phyloP scores from a whole-genome alignment of 2,888 invertebrate species.

The Tiphia femorata region DNA sequence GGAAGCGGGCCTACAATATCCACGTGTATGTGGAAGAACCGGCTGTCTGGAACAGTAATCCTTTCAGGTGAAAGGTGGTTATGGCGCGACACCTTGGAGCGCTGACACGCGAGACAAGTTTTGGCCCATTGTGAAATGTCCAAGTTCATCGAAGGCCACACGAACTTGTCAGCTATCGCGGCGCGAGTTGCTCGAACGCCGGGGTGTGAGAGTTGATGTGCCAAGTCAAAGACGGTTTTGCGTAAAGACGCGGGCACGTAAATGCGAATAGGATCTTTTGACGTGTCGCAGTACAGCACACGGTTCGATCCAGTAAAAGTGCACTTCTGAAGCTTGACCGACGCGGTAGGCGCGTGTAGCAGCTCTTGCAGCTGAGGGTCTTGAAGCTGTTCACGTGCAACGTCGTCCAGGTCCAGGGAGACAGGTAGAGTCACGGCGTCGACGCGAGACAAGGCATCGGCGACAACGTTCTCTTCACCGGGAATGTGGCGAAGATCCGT shows the following conservation, averaged over 20 bases:
- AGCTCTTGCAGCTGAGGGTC: too few species aligned
- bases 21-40: slow-evolving; percentile 57
- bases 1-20: slow-evolving; percentile 51
- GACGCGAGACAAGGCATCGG: background rate
- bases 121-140: slow-evolving; percentile 53
- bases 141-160: slow-evolving; percentile 55
- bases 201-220: slow-evolving; percentile 41
- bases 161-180: slow-evolving; percentile 50
- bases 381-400: too few species aligned
- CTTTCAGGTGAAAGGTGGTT: too few species aligned
- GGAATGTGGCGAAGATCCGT: background rate
- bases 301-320: background rate
- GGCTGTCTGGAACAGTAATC: slow-evolving; percentile 40
- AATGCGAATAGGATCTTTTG: slow-evolving; percentile 21
- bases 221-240: background rate
- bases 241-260: background rate
- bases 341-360: too few species aligned
- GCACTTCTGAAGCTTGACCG: too few species aligned
- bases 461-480: background rate
- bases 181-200: slow-evolving; percentile 32
- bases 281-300: slow-evolving; percentile 26
- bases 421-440: too few species aligned
- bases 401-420: too few species aligned
- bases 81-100: slow-evolving; percentile 52
- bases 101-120: slow-evolving; percentile 54